Conservation (phyloP, 2,888 invertebrate genomes). For the Patella pellucida region DNA sequence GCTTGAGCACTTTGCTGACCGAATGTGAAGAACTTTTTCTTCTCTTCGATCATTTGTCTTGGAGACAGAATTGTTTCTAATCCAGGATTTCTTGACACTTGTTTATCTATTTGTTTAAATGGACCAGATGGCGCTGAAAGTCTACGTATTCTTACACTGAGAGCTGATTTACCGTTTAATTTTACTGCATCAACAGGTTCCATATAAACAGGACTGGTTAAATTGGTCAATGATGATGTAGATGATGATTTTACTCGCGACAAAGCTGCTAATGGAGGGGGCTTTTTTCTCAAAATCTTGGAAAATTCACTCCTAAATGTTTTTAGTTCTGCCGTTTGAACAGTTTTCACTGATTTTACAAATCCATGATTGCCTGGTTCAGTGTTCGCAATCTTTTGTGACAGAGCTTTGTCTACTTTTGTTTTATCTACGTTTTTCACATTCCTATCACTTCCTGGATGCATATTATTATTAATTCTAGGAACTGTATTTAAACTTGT, state of each 20-base stretch:
- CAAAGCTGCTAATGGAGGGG: slow-evolving; percentile 25
- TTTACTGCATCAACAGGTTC: slow-evolving; percentile 73
- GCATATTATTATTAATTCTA: neutral
- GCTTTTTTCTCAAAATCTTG: neutral
- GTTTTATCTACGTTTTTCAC: neutral
- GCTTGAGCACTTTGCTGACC: neutral
- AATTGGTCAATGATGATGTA: slow-evolving; percentile 43
- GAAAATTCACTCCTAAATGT: neutral
- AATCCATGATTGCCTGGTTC: neutral
- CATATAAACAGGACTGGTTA: slow-evolving; percentile 58
- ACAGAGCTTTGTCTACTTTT: neutral
- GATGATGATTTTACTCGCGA: slow-evolving; percentile 42
- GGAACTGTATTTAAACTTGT: neutral
- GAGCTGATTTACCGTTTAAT: slow-evolving; percentile 34
- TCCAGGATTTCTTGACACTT: slow-evolving; percentile 34
- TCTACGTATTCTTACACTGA: slow-evolving; percentile 46
- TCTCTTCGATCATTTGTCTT: slow-evolving; percentile 9
- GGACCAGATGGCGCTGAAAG: slow-evolving; percentile 47
- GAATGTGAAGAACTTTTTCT: slow-evolving; percentile 16
- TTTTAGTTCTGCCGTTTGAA: neutral
- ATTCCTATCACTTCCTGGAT: neutral
- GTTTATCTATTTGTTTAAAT: neutral
- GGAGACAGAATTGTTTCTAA: slow-evolving; percentile 51
- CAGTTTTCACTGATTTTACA: neutral
- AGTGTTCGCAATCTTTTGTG: neutral